Conservation (phyloP, 2,888 invertebrate species). For the Xestia c-nigrum region DNA sequence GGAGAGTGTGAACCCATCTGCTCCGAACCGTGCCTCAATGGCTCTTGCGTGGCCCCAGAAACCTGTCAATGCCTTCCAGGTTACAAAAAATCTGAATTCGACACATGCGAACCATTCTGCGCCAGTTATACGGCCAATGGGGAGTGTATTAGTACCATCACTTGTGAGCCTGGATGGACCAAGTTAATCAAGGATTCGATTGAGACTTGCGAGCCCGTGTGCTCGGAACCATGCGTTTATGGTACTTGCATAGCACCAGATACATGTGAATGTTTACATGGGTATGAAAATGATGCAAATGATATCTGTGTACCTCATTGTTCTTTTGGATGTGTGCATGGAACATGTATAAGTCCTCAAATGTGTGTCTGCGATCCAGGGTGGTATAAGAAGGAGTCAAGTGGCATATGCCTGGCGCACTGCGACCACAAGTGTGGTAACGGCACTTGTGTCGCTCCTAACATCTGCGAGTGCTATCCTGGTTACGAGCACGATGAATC, state of each 20-base stretch:
- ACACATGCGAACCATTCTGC: constrained; percentile 48
- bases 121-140: constrained; percentile 49
- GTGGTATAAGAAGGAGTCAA: constrained; percentile 61
- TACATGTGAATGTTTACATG: constrained; percentile 65
- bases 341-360: constrained; percentile 65
- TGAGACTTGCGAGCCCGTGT: constrained; percentile 67
- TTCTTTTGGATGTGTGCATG: constrained; percentile 59
- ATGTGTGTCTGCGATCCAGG: constrained; percentile 64
- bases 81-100: constrained; percentile 37
- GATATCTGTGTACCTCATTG: constrained; percentile 64
- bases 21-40: constrained; percentile 40
- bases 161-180: constrained; percentile 56
- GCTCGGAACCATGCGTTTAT: constrained; percentile 60
- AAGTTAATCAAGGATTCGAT: constrained; percentile 27
- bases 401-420: constrained; percentile 60
- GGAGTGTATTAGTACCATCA: constrained; percentile 43
- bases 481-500: constrained; percentile 56
- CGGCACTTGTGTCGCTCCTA: constrained; percentile 69
- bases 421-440: constrained; percentile 66
- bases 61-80: constrained; percentile 55
- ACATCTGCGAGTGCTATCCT: constrained; percentile 66
- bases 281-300: constrained; percentile 49
- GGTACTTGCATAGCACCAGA: constrained; percentile 70
- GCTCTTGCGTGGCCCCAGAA: constrained; percentile 54
- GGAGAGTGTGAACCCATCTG: constrained; percentile 44